These are phyloP conservation scores for Shargacucullia verbasci DNA, from an alignment of 2,888 invertebrate genomes.

Conservation along the genomic window DNA sequence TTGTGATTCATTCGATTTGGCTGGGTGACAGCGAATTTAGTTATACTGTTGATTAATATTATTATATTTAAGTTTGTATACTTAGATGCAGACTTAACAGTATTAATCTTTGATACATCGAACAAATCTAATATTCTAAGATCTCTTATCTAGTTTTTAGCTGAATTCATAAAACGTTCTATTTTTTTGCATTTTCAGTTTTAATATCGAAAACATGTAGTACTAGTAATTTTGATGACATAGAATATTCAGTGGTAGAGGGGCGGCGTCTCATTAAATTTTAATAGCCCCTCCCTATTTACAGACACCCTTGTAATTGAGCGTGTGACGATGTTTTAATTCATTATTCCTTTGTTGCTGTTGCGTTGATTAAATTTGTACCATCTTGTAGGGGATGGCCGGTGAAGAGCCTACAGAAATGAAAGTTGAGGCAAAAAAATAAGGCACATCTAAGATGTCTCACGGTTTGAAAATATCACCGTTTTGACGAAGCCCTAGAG, in stretches of 20 bases:
- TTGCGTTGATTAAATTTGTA: slow-evolving; percentile 50
- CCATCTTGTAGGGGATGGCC: slow-evolving; percentile 43
- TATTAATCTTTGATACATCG: too few species aligned
- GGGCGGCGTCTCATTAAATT: slow-evolving; percentile 53
- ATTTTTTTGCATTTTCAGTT: slow-evolving; percentile 7
- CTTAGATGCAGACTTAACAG: too few species aligned
- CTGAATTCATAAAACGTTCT: neutral
- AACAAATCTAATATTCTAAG: too few species aligned
- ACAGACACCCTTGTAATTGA: slow-evolving; percentile 52
- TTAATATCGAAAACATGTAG: slow-evolving; percentile 37
- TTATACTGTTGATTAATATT: neutral
- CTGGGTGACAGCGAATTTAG: neutral
- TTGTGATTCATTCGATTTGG: slow-evolving; percentile 18
- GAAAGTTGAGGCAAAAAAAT: slow-evolving; percentile 3
- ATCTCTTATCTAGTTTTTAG: too few species aligned
- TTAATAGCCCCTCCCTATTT: slow-evolving; percentile 60
- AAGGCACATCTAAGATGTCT: too few species aligned
- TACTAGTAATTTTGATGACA: slow-evolving; percentile 39
- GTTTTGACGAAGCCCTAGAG: too few species aligned
- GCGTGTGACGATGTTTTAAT: slow-evolving; percentile 54
- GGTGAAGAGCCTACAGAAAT: slow-evolving; percentile 13
- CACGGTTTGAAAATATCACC: too few species aligned
- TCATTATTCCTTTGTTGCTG: slow-evolving; percentile 53
- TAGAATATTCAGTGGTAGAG: slow-evolving; percentile 51
- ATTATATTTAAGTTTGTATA: too few species aligned